Conservation (phyloP, 2,888 invertebrate genomes). For the Drosophila neonasuta region DNA sequence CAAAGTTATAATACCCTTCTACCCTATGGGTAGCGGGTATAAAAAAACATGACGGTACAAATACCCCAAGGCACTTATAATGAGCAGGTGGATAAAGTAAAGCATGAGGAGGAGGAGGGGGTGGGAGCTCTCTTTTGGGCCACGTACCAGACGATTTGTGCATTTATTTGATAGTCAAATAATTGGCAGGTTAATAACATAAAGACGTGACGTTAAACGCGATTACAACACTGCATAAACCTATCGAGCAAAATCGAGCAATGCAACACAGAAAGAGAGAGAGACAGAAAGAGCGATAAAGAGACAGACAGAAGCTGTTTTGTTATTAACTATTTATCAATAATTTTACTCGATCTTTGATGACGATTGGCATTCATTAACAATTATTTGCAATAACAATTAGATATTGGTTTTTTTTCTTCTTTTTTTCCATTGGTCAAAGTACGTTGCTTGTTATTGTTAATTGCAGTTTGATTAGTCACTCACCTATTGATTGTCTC, state of each 20-base stretch:
- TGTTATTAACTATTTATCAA: slow-evolving; percentile 15
- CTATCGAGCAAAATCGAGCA: slow-evolving; percentile 40
- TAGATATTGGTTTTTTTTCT: slow-evolving; percentile 29
- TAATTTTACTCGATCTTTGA: not conserved
- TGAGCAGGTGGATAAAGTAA: slow-evolving; percentile 3
- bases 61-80: slow-evolving; percentile 49
- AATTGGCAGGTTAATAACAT: slow-evolving; percentile 69
- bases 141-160: slow-evolving; percentile 44
- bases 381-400: slow-evolving; percentile 30
- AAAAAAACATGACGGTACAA: slow-evolving; percentile 19
- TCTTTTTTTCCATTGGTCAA: slow-evolving; percentile 22
- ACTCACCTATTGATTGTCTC: slow-evolving; percentile 33
- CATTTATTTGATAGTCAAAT: slow-evolving; percentile 59
- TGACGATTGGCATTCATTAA: slow-evolving; percentile 32
- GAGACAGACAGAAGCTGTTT: slow-evolving; percentile 23
- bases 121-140: slow-evolving; percentile 20
- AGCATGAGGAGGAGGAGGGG: not conserved
- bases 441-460: slow-evolving; percentile 20
- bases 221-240: slow-evolving; percentile 57
- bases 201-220: slow-evolving; percentile 54
- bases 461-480: slow-evolving; percentile 54
- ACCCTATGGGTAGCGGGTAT: too few relatives aligned
- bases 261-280: slow-evolving; percentile 4
- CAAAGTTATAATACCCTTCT: too few relatives aligned
- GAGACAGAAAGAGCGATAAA: not conserved